Evolutionary conservation across 2,888 invertebrate genomes (phyloP), one percentile per base, ranked within the genome.

Genomic region (Drosophila diplacantha): DNA sequence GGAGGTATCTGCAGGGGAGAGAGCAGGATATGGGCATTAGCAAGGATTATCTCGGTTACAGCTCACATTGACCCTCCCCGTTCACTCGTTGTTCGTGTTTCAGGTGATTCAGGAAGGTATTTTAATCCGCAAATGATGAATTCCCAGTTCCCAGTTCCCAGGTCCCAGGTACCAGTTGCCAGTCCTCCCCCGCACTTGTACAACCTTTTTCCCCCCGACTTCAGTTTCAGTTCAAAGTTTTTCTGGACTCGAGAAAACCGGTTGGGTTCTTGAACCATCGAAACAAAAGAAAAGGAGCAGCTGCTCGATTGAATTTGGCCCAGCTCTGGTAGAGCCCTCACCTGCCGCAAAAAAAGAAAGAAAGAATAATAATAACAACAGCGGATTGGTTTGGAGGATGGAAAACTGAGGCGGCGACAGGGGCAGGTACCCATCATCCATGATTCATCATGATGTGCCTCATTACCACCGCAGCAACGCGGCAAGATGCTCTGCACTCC

Each of bases 1-100:
- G 77, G 95, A 95, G 81, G 96, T 95, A 89, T 96, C 96, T 96
- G 91, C 22, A 91, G 91, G 85, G 22, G n/a, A 47, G 9, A 52
- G 9, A 12, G 7, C n/a, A 44, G 38, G 16, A 38, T 24, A 14
- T 12, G 0, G 2, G 32, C n/a, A 41, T 47, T 47, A 60, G 58
- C 12, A 18, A 3, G 58, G 58, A 58, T 58, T 59, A 38, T 22
- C 29, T 47, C 12, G n/a, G 29, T 11, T 29, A 29, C 29, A 7
- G 26, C 2, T 16, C 22, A 31, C 34, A 29, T 43, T 55, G 56
- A 58, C 43, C 58, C 39, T 20, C 18, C n/a, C 1, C 22, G 3
- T 39, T 8, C 7, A 12, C 12, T 38, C n/a, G 8, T n/a, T n/a
- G n/a, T 22, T 39, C 22, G 8, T 22, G 3, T 47, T 37, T 57